A percentile compares a stretch with the other conserved stretches of the same genome.
Evolutionary conservation across 2,888 invertebrate species (phyloP).

Genomic region (Conomelus anceps): DNA sequence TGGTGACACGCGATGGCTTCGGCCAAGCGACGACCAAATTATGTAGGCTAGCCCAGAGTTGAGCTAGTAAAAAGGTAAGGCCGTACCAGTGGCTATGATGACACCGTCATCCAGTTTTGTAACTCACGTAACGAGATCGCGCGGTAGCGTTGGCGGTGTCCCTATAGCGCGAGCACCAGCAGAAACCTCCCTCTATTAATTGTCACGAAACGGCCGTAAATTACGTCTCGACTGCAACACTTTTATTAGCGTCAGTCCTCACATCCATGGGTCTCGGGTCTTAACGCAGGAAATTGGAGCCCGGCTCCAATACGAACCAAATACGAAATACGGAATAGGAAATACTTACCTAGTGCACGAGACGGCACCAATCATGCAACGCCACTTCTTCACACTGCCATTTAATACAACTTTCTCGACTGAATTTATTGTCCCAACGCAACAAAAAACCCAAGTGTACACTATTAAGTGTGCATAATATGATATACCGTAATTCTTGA

Average conservation of each 20-base stretch:
- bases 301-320: not conserved
- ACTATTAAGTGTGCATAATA: not conserved
- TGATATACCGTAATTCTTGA: not conserved
- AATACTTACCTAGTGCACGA: not conserved
- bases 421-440: not conserved
- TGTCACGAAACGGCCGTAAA: not conserved
- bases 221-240: not conserved
- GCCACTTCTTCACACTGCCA: not conserved
- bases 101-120: too few relatives aligned
- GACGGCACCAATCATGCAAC: not conserved
- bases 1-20: not conserved
- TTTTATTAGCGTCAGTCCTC: not conserved
- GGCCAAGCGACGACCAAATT: not conserved
- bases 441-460: not conserved
- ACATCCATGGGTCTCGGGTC: not conserved
- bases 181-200: not conserved
- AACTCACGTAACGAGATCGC: too few relatives aligned
- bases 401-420: not conserved
- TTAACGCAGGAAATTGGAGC: not conserved
- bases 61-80: not conserved
- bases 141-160: too few relatives aligned
- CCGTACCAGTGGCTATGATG: not conserved
- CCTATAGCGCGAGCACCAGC: too few relatives aligned
- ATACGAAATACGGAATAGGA: not conserved
- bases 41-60: not conserved